A percentile compares a stretch with the other conserved stretches of the same genome.
phyloP scores from a whole-genome alignment of 2,888 invertebrate species.

The Sminthurides aquaticus region DNA sequence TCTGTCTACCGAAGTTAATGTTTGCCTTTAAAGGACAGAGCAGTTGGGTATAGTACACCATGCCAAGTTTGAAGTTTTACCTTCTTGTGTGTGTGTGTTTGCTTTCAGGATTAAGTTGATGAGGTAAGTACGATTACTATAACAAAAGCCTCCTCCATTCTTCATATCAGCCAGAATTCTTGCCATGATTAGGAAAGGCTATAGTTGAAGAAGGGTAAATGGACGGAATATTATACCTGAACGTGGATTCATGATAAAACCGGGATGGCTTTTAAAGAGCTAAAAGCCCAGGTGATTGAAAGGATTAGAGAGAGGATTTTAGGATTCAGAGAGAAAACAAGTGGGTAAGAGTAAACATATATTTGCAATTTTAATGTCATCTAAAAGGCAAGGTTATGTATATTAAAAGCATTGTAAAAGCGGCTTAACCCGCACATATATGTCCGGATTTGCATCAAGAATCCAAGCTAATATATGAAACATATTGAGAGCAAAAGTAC shows the following conservation, averaged over 20 bases:
- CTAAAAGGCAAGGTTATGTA: too few relatives aligned
- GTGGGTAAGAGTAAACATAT: not conserved
- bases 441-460: too few relatives aligned
- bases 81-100: not conserved
- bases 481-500: too few relatives aligned
- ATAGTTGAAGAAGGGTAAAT: not conserved
- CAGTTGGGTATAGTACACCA: not conserved
- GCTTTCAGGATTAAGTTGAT: not conserved
- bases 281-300: constrained; percentile 1
- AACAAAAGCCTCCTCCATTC: not conserved
- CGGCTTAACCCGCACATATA: too few relatives aligned
- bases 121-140: not conserved
- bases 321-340: not conserved
- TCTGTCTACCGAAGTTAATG: not conserved
- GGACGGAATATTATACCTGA: too few relatives aligned
- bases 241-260: not conserved
- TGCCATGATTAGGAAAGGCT: not conserved
- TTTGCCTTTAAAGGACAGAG: not conserved
- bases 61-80: too few relatives aligned
- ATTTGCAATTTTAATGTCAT: not conserved
- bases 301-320: not conserved
- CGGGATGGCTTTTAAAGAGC: constrained; percentile 4
- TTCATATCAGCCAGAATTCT: not conserved
- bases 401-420: too few relatives aligned
- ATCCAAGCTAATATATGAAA: too few relatives aligned